Percentiles rank a stretch among this genome's conserved stretches.
Evolutionary conservation across 2,113 vertebrate species (phyloP).

Genomic region (Thalassoma bifasciatum): DNA sequence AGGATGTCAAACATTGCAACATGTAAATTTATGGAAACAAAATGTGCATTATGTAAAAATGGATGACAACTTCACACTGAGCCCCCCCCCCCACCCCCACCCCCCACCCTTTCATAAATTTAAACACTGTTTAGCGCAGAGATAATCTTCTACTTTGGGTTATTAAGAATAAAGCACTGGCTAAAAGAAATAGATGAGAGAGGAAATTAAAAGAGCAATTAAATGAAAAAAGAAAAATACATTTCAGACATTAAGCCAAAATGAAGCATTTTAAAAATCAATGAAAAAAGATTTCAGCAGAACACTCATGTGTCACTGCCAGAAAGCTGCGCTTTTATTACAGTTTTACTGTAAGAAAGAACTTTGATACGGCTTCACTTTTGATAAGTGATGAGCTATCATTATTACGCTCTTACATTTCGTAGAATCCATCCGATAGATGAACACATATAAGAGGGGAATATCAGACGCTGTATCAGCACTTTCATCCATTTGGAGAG

Average conservation of each 20-base stretch:
- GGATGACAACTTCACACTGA: not conserved
- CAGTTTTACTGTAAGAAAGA: conserved; percentile 72
- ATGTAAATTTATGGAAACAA: too few species aligned
- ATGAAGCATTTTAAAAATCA: conserved; percentile 74
- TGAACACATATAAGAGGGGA: conserved; percentile 51
- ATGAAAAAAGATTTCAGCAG: conserved; percentile 71
- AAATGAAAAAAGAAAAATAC: conserved; percentile 64
- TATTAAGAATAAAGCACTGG: conserved; percentile 55
- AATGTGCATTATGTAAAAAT: not conserved
- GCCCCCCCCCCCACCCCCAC: too few species aligned
- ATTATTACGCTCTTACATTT: conserved; percentile 62
- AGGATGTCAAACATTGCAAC: too few species aligned
- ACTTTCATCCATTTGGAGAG: conserved; percentile 47
- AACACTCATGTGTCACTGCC: conserved; percentile 71
- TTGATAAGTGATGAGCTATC: conserved; percentile 72
- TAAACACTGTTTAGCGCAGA: conserved; percentile 10
- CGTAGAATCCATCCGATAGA: conserved; percentile 57
- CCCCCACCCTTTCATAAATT: conserved; percentile 8
- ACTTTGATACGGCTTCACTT: conserved; percentile 63
- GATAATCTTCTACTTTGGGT: conserved; percentile 37
- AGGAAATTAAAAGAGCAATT: conserved; percentile 52
- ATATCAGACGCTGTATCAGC: conserved; percentile 65
- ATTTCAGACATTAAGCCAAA: conserved; percentile 53
- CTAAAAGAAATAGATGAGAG: conserved; percentile 14
- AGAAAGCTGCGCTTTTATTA: conserved; percentile 71